Conservation (phyloP, 2,797 vertebrate genomes). For the Aphelocoma californica region DNA sequence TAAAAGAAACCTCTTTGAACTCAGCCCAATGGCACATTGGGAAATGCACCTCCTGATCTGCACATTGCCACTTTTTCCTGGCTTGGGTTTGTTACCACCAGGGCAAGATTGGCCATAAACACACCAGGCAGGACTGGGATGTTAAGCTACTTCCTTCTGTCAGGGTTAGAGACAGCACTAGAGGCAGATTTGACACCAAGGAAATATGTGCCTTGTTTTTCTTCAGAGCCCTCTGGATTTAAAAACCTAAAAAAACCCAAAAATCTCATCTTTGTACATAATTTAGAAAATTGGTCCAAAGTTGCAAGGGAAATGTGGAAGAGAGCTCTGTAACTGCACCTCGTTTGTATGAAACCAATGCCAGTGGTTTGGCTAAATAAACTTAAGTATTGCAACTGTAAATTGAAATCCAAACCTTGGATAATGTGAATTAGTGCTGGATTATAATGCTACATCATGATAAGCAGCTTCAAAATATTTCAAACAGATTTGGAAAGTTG, state of each 20-base stretch:
- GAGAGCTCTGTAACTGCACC: not conserved
- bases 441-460: conserved; percentile 24
- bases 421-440: conserved; percentile 60
- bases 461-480: conserved; percentile 68
- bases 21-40: not conserved
- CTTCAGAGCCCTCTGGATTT: not conserved
- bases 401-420: conserved; percentile 54
- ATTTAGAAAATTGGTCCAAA: not conserved
- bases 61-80: not conserved
- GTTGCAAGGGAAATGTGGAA: not conserved
- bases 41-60: not conserved
- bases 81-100: not conserved
- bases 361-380: conserved; percentile 33
- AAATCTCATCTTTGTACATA: not conserved
- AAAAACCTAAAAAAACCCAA: not conserved
- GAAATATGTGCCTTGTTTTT: not conserved
- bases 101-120: not conserved
- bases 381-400: not conserved
- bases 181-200: not conserved
- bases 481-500: conserved; percentile 48
- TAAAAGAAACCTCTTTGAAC: conserved; percentile 42
- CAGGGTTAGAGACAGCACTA: not conserved
- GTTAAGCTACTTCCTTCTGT: not conserved
- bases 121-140: not conserved
- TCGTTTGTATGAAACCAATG: not conserved